These are phyloP conservation scores for Tigriopus japonicus DNA, from an alignment of 1,140 invertebrate species.

Conservation along the genomic window DNA sequence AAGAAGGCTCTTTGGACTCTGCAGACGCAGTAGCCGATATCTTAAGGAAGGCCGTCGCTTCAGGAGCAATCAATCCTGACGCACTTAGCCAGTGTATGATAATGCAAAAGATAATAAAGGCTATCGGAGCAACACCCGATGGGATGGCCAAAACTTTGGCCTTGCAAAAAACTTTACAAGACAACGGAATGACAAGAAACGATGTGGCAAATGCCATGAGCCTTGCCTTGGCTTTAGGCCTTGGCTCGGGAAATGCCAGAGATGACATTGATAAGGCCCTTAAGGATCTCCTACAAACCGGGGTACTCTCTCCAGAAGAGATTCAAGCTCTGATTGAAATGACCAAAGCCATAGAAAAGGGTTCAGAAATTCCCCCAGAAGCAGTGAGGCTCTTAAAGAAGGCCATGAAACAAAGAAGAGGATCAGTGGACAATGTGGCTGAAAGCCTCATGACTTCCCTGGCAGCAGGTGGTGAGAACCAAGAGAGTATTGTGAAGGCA, in stretches of 20 bases:
- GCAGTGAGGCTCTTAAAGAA: conserved; percentile 4
- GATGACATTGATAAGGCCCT: neutral
- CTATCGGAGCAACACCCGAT: conserved; percentile 1
- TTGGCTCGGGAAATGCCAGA: neutral
- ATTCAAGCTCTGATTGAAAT: neutral
- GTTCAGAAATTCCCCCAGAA: conserved; percentile 2
- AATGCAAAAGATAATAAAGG: neutral
- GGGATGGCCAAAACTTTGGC: neutral
- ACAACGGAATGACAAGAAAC: neutral
- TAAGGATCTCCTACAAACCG: neutral
- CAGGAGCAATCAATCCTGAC: neutral
- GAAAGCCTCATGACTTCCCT: conserved; percentile 7
- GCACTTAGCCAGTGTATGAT: neutral
- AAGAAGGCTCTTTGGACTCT: neutral
- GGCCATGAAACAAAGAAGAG: conserved; percentile 14
- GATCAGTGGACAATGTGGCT: conserved; percentile 11
- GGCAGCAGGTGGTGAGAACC: conserved; percentile 2
- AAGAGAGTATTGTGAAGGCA: conserved; percentile 6
- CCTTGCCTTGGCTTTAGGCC: neutral
- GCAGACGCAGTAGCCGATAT: neutral
- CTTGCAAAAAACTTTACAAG: neutral
- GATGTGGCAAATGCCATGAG: conserved; percentile 5
- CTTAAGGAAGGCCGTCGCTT: neutral
- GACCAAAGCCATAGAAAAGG: neutral
- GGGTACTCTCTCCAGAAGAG: neutral